phyloP scores from a whole-genome alignment of 1,140 invertebrate genomes.

The Druon quercuslanigerum region DNA sequence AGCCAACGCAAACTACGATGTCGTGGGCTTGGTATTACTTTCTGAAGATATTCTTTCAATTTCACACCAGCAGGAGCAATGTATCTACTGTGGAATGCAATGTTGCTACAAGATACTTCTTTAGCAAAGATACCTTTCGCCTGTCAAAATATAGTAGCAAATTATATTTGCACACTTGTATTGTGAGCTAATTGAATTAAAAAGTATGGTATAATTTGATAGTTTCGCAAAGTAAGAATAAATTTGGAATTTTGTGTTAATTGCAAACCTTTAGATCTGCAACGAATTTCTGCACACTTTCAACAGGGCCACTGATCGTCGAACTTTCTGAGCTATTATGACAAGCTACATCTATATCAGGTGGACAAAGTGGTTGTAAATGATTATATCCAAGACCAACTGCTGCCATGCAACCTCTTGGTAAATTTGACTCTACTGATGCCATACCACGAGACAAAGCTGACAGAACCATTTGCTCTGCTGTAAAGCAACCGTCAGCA shows the following conservation, averaged over 20 bases:
- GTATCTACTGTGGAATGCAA: conserved; percentile 86
- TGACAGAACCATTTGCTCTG: too few species aligned
- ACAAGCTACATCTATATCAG: conserved; percentile 87
- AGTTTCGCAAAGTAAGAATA: too few species aligned
- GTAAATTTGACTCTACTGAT: conserved; percentile 73
- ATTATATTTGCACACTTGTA: too few species aligned
- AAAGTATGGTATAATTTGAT: too few species aligned
- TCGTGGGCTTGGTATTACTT: conserved; percentile 80
- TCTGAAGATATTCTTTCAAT: conserved; percentile 81
- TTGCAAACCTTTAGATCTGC: conserved; percentile 77
- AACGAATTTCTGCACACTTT: conserved; percentile 82
- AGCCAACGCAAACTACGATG: conserved; percentile 85
- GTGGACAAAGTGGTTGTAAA: conserved; percentile 79
- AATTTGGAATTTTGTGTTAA: too few species aligned
- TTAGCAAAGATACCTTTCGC: conserved; percentile 85
- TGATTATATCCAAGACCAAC: conserved; percentile 70
- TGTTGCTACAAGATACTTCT: conserved; percentile 86
- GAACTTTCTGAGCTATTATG: conserved; percentile 90
- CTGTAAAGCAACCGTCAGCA: too few species aligned
- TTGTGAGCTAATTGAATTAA: neutral
- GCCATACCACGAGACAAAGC: too few species aligned
- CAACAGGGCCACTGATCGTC: conserved; percentile 89
- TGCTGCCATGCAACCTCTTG: conserved; percentile 76
- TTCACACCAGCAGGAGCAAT: conserved; percentile 78
- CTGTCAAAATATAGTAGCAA: neutral